phyloP scores from a whole-genome alignment of 2,113 vertebrate genomes.

The Spea multiplicata region DNA sequence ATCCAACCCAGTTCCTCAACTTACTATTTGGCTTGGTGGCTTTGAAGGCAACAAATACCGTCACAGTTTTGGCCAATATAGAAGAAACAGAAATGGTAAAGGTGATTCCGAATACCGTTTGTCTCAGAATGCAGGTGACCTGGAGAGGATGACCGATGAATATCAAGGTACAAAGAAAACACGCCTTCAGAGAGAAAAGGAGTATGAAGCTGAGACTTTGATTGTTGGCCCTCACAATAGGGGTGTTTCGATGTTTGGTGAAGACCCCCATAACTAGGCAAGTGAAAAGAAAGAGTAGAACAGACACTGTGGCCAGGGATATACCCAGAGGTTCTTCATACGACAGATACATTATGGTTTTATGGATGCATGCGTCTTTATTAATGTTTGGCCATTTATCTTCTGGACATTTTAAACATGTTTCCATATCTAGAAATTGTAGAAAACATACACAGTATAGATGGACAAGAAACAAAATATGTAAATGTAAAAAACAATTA shows the following conservation, averaged over 20 bases:
- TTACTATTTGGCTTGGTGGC: slow-evolving; percentile 1
- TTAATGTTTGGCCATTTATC: neutral
- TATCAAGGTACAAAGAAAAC: slow-evolving; percentile 50
- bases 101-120: slow-evolving; percentile 5
- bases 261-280: slow-evolving; percentile 54
- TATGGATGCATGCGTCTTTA: neutral
- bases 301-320: slow-evolving; percentile 52
- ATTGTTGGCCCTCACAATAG: slow-evolving; percentile 49
- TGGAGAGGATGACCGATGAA: slow-evolving; percentile 25
- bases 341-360: neutral
- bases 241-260: slow-evolving; percentile 47
- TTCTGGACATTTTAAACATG: neutral
- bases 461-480: too few relatives aligned
- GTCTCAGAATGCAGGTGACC: slow-evolving; percentile 12
- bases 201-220: slow-evolving; percentile 55
- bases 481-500: too few relatives aligned
- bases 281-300: slow-evolving; percentile 56
- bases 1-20: neutral
- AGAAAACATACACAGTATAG: too few relatives aligned
- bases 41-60: slow-evolving; percentile 32
- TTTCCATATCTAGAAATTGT: neutral
- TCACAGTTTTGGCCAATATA: slow-evolving; percentile 41
- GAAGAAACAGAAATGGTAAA: slow-evolving; percentile 13
- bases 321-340: slow-evolving; percentile 57
- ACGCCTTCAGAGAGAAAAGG: slow-evolving; percentile 53